Evolutionary conservation across 2,113 vertebrate genomes (phyloP).

Genomic region (Myotis yumanensis): DNA sequence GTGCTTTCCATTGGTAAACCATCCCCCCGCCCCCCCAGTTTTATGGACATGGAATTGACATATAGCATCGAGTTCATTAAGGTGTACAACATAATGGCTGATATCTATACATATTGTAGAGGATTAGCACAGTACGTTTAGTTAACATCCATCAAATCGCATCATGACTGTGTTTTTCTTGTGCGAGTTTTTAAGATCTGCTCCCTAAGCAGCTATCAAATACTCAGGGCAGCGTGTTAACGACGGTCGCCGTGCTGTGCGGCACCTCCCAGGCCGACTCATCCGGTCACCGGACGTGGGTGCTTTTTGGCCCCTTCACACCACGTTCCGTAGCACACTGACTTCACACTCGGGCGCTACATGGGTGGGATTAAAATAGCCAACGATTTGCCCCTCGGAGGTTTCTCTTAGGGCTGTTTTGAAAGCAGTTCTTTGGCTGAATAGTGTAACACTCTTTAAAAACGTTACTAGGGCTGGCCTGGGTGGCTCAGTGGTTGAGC

Average conservation of each 20-base stretch:
- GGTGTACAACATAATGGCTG: neutral
- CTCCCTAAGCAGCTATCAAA: neutral
- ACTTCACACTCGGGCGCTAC: neutral
- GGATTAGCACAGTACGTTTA: neutral
- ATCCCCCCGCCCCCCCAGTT: too few species aligned
- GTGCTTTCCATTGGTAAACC: neutral
- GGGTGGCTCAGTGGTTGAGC: too few species aligned
- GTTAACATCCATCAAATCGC: neutral
- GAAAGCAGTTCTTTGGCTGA: neutral
- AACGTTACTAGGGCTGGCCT: neutral
- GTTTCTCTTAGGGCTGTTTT: neutral
- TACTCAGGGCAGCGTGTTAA: neutral
- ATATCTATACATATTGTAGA: neutral
- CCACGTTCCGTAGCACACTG: neutral
- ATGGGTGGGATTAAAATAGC: neutral
- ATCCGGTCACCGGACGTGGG: neutral
- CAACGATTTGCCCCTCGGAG: neutral
- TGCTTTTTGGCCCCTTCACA: neutral
- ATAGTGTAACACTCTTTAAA: neutral
- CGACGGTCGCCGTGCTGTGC: neutral
- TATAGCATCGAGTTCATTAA: neutral
- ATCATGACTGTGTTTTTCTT: neutral
- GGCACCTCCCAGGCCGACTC: neutral
- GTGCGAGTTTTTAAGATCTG: neutral
- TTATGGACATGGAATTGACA: neutral